A percentile compares a stretch with the other conserved stretches of the same genome.
Conservation (phyloP, 1,140 invertebrate genomes). For the Caenorhabditis tropicalis region DNA sequence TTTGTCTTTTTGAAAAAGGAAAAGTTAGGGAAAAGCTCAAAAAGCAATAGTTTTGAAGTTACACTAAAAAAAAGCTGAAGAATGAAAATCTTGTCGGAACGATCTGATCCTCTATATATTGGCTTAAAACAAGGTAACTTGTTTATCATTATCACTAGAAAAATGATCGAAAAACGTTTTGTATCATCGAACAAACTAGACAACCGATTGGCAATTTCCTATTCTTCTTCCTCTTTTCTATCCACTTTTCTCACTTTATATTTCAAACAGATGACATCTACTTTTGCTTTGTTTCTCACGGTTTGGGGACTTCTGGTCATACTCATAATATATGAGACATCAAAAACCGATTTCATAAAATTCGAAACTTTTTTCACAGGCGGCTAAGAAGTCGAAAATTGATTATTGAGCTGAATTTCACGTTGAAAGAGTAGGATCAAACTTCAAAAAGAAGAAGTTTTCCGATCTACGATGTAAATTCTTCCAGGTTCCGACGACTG, state of each 20-base stretch:
- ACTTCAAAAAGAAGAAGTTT: background rate
- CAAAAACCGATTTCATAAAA: background rate
- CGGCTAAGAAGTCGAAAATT: background rate
- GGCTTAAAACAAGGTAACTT: no score
- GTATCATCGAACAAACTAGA: background rate
- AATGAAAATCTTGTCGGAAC: no score
- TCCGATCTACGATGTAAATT: background rate
- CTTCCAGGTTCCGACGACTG: no score
- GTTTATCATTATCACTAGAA: background rate
- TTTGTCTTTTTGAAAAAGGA: no score
- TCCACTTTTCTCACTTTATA: background rate
- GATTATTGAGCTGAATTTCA: background rate
- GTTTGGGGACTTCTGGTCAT: background rate
- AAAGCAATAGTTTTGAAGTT: no score
- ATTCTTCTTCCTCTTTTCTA: background rate
- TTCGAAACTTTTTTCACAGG: background rate
- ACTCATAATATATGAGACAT: constrained; percentile 5
- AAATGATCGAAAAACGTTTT: background rate
- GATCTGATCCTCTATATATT: no score
- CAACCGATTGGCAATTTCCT: background rate
- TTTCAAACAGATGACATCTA: background rate
- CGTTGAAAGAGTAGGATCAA: no score
- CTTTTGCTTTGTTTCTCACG: constrained; percentile 17
- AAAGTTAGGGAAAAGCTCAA: no score
- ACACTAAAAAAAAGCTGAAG: no score